Evolutionary conservation across 2,113 vertebrate species (phyloP).

Genomic region (Taurulus bubalis): DNA sequence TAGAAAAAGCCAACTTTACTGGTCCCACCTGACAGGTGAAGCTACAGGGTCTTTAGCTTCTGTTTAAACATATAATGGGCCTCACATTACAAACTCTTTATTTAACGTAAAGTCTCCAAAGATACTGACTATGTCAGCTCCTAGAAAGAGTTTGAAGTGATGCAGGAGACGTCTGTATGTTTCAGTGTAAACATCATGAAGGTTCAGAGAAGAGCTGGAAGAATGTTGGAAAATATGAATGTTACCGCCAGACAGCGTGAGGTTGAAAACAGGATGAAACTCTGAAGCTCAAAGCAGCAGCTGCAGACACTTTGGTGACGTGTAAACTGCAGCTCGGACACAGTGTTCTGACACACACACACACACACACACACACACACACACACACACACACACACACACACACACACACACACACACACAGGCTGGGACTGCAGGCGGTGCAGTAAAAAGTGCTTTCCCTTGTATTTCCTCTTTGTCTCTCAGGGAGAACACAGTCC

Average conservation of each 20-base stretch:
- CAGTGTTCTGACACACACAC: slow-evolving; percentile 15
- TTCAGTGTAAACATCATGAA: not conserved
- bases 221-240: not conserved
- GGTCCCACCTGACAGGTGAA: no score
- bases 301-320: slow-evolving; percentile 49
- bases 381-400: slow-evolving; percentile 19
- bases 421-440: not conserved
- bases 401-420: slow-evolving; percentile 30
- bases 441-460: slow-evolving; percentile 21
- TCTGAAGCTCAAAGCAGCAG: slow-evolving; percentile 12
- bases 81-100: no score
- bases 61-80: no score
- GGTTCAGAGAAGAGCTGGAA: not conserved
- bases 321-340: slow-evolving; percentile 35
- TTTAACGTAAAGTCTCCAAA: not conserved
- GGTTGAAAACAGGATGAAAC: not conserved
- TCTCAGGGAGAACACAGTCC: slow-evolving; percentile 6
- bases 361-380: slow-evolving; percentile 37
- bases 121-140: not conserved
- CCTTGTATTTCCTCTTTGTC: slow-evolving; percentile 1
- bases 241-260: not conserved
- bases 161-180: not conserved
- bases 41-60: no score
- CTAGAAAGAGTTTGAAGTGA: not conserved
- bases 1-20: no score